Evolutionary conservation across 2,888 invertebrate species (phyloP), one percentile per base, ranked within the genome.

Genomic region (Trissoscelio sp.): DNA sequence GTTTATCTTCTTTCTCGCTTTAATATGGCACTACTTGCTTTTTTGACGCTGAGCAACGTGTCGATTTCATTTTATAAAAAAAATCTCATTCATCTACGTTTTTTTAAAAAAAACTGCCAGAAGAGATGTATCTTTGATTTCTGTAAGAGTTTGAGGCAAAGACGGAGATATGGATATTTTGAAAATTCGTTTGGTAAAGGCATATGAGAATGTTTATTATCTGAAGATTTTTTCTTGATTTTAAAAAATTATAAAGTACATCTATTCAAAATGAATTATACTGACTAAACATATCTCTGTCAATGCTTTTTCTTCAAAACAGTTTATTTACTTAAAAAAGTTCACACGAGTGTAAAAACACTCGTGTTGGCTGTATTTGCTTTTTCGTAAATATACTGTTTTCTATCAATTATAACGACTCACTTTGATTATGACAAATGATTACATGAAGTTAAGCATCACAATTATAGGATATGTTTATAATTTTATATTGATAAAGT

Each of bases 11-110:
- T 48, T 58, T 39, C 66, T 12, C 53, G 44, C 28, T 73, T 79
- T n/a, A 58, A 16, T 75, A 79, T 79, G 82, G 77, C 82, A 82
- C 79, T 79, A 73, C 67, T 70, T 72, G 31, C 34, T 62, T 73
- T 62, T 73, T 12, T 22, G 22, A 72, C 46, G 28, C 77, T 69
- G 62, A 60, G 62, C 73, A 78, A 81, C 78, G 72, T 79, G 82
- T 79, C 82, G 79, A 82, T 72, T 69, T 70, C 5, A 22, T 42
- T 42, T 74, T 39, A 16, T 24, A 22, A 55, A 22, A 28, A 55
- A 64, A 34, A 11, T 18, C 3, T 28, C 14, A 22, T 44, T 14
- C 18, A 42, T 69, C 18, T 31, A 18, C 28, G 22, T 37, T 70
- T 62, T 42, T 51, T 51, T 18, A 11, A 6, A 6, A 44, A n/a